Percentiles rank a stretch among this genome's conserved stretches.
phyloP scores from a whole-genome alignment of 2,888 invertebrate genomes.

The Vanessa cardui region DNA sequence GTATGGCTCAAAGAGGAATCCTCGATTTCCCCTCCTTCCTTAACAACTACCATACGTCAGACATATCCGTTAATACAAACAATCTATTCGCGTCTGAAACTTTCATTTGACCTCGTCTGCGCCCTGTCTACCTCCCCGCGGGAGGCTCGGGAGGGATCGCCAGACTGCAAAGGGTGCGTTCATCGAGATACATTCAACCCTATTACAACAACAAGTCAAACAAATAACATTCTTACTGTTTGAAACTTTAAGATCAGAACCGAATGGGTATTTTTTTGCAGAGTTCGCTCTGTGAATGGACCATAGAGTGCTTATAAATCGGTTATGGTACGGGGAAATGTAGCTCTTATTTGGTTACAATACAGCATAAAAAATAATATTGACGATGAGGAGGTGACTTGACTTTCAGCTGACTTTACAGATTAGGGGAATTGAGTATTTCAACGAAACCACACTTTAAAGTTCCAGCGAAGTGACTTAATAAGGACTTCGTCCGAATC shows the following conservation, averaged over 20 bases:
- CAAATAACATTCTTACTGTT: conserved; percentile 23
- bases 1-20: conserved; percentile 31
- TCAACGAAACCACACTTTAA: conserved; percentile 29
- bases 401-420: conserved; percentile 37
- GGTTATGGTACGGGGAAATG: conserved; percentile 13
- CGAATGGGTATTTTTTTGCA: conserved; percentile 23
- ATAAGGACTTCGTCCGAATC: conserved; percentile 10
- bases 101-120: conserved; percentile 63
- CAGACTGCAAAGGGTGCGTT: conserved; percentile 41
- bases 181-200: conserved; percentile 21
- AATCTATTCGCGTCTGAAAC: conserved; percentile 59
- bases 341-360: conserved; percentile 22
- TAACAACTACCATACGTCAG: conserved; percentile 52
- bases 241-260: conserved; percentile 19
- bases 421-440: conserved; percentile 34
- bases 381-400: conserved; percentile 13
- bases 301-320: conserved; percentile 13
- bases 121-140: conserved; percentile 46
- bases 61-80: conserved; percentile 49
- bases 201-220: conserved; percentile 14
- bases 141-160: conserved; percentile 42
- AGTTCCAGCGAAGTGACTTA: conserved; percentile 21
- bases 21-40: conserved; percentile 46
- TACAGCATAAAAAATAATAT: conserved; percentile 16
- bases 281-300: conserved; percentile 14